A percentile compares a stretch with the other conserved stretches of the same genome.
Conservation (phyloP, 1,140 invertebrate genomes). For the Lasaia peninsularis region DNA sequence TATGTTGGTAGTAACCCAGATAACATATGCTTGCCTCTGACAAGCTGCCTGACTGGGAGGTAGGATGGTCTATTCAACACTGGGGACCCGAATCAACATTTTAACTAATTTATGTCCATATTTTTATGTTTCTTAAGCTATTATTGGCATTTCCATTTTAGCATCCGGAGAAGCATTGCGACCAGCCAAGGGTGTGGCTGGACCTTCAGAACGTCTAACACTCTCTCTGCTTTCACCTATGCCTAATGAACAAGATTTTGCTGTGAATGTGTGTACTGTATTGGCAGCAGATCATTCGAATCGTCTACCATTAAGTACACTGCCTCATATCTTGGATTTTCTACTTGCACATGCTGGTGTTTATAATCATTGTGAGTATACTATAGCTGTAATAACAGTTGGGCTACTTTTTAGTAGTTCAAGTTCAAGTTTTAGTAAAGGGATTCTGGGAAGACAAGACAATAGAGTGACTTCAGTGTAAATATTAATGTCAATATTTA, state of each 20-base stretch:
- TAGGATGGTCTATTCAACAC: too few relatives aligned
- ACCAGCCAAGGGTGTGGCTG: conserved; percentile 79
- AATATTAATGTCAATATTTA: too few relatives aligned
- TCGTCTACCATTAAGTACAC: conserved; percentile 88
- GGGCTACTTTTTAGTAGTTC: too few relatives aligned
- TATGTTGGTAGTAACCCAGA: too few relatives aligned
- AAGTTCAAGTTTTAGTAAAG: too few relatives aligned
- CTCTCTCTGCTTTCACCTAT: conserved; percentile 94
- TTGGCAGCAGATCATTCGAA: conserved; percentile 96
- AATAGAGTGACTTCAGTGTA: too few relatives aligned
- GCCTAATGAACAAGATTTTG: conserved; percentile 99
- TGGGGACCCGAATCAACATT: too few relatives aligned
- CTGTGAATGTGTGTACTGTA: conserved; percentile 97
- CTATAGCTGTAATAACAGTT: neutral
- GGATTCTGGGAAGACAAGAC: too few relatives aligned
- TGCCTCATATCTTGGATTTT: conserved; percentile 91
- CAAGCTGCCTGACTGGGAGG: too few relatives aligned
- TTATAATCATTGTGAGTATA: conserved; percentile 88
- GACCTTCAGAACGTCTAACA: conserved; percentile 90
- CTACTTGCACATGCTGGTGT: conserved; percentile 95
- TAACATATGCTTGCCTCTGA: too few relatives aligned
- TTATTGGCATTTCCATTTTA: conserved; percentile 74
- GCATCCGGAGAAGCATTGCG: conserved; percentile 92
- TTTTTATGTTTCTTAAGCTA: too few relatives aligned
- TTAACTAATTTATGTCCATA: too few relatives aligned